Evolutionary conservation across 2,797 vertebrate species (phyloP).

Genomic region (Carduelis carduelis): DNA sequence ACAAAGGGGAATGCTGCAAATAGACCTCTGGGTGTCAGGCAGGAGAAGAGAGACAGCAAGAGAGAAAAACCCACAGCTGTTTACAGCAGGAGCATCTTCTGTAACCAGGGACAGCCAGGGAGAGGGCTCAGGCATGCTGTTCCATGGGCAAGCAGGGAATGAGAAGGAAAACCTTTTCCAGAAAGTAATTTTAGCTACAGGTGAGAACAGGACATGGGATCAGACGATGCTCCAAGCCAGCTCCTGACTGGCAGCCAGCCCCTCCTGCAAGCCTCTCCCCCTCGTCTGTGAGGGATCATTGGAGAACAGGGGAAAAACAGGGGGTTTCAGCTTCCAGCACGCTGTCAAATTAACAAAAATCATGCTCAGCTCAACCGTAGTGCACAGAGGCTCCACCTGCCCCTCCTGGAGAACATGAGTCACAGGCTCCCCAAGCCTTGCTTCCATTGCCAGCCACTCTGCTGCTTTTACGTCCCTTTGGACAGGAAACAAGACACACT

Average conservation of each 20-base stretch:
- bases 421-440: not conserved
- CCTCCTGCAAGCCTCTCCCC: not conserved
- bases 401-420: slow-evolving; percentile 52
- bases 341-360: not conserved
- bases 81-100: not conserved
- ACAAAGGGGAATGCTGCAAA: not conserved
- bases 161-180: not conserved
- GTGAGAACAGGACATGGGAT: not conserved
- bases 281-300: rapidly evolving
- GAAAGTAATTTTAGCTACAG: not conserved
- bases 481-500: not conserved
- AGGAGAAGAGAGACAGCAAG: not conserved
- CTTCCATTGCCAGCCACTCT: not conserved
- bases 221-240: rapidly evolving
- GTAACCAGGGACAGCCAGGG: not conserved
- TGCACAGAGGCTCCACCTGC: not conserved
- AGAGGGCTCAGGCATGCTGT: not conserved
- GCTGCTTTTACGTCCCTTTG: not conserved
- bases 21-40: not conserved
- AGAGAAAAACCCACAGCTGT: not conserved
- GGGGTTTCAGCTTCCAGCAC: not conserved
- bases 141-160: not conserved
- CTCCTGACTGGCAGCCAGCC: not conserved
- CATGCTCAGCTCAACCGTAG: not conserved
- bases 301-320: not conserved